Conservation (phyloP, 1,140 invertebrate species). For the Himalopsyche phryganea region DNA sequence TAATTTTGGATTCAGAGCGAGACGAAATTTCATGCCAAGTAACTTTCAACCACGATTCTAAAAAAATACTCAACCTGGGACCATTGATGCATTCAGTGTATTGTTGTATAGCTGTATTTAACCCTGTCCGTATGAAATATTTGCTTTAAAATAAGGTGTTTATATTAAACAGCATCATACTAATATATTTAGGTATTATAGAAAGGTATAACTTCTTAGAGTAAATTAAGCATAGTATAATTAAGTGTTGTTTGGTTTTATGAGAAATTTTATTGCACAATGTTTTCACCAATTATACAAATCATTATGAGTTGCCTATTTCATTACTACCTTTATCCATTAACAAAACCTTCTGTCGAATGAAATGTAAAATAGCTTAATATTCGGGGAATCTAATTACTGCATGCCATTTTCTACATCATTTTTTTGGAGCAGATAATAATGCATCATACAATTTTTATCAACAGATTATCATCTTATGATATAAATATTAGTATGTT, state of each 20-base stretch:
- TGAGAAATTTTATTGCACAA: slow-evolving; percentile 19
- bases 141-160: background rate
- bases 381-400: no score
- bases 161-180: background rate
- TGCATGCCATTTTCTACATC: no score
- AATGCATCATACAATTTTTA: no score
- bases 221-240: slow-evolving; percentile 5
- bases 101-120: no score
- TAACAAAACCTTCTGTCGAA: no score
- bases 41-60: slow-evolving; percentile 31
- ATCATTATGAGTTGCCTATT: background rate
- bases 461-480: no score
- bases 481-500: no score
- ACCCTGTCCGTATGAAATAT: background rate
- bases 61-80: background rate
- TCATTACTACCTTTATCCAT: no score
- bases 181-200: background rate
- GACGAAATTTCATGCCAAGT: slow-evolving; percentile 23
- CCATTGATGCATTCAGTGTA: no score
- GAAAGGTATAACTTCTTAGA: slow-evolving; percentile 29
- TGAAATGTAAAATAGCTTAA: no score
- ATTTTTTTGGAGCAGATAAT: no score
- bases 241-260: slow-evolving; percentile 12
- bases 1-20: slow-evolving; percentile 29
- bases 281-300: slow-evolving; percentile 13